Conservation (phyloP, 2,113 vertebrate genomes). For the Capra hircus region DNA sequence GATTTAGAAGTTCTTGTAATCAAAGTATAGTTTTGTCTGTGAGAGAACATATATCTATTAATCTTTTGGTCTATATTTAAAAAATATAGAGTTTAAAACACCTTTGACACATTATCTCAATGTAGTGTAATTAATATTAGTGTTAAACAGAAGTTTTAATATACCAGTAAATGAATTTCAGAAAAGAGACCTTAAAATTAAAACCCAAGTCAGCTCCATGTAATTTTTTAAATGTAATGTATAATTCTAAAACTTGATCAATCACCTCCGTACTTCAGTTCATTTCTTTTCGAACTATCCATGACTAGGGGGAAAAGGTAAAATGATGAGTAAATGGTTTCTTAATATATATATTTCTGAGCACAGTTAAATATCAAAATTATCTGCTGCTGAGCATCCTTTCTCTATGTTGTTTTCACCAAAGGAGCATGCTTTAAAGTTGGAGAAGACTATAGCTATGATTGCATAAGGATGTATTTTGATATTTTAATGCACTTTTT, state of each 20-base stretch:
- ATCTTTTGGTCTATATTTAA: background rate
- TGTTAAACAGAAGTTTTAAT: background rate
- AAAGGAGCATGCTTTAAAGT: constrained; percentile 39
- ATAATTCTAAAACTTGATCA: background rate
- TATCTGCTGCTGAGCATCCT: background rate
- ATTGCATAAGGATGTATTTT: constrained; percentile 58
- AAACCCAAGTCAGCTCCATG: rapidly evolving
- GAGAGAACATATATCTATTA: rapidly evolving
- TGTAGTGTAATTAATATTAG: background rate
- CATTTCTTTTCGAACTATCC: background rate
- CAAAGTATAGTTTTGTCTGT: background rate
- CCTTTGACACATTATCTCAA: background rate
- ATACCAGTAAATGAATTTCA: background rate
- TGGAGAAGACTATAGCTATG: constrained; percentile 15
- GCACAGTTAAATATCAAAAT: constrained; percentile 37
- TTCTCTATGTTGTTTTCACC: constrained; percentile 41
- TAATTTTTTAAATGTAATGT: background rate
- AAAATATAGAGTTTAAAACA: background rate
- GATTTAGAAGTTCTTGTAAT: background rate
- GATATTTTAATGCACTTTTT: background rate
- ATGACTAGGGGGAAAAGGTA: background rate
- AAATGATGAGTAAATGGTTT: constrained; percentile 6
- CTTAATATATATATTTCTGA: constrained; percentile 34
- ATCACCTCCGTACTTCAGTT: background rate
- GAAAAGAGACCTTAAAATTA: background rate